Percentiles rank a stretch among this genome's conserved stretches.
Conservation (phyloP, 2,888 invertebrate genomes). For the Dysmachus trigonus region DNA sequence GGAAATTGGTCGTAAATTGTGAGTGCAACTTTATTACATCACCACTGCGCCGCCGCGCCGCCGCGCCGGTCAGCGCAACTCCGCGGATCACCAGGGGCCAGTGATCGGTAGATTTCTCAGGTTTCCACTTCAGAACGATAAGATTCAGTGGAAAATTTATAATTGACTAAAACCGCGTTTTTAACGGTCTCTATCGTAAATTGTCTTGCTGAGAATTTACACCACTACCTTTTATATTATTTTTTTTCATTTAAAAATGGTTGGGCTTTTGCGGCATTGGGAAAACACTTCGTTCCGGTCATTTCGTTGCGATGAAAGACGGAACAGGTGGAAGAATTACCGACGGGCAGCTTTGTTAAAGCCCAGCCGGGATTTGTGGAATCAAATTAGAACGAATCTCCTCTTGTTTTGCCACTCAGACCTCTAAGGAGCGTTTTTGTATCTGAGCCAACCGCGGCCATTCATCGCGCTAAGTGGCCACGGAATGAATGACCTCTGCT, state of each 20-base stretch:
- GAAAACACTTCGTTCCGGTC: background rate
- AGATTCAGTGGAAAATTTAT: conserved; percentile 1
- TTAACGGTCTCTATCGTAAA: conserved; percentile 11
- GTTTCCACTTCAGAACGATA: background rate
- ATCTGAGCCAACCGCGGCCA: background rate
- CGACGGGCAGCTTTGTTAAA: background rate
- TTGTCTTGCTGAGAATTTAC: background rate
- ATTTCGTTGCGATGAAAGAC: background rate
- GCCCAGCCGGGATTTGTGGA: background rate
- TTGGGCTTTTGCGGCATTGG: background rate
- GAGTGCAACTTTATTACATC: conserved; percentile 28
- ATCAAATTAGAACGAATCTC: background rate
- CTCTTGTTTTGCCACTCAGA: background rate
- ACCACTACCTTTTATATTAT: background rate
- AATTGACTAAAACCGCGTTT: background rate
- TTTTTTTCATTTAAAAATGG: background rate
- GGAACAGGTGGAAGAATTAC: background rate
- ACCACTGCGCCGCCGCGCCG: too few relatives aligned
- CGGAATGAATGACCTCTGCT: background rate
- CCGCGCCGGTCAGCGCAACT: background rate
- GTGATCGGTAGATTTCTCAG: conserved; percentile 3
- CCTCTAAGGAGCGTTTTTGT: background rate
- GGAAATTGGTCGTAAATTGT: conserved; percentile 13
- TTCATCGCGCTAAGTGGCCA: background rate
- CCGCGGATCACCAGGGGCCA: background rate